A percentile compares a stretch with the other conserved stretches of the same genome.
These are phyloP conservation scores for Tricholauxania praeusta DNA, from an alignment of 2,888 invertebrate species.

Conservation along the genomic window DNA sequence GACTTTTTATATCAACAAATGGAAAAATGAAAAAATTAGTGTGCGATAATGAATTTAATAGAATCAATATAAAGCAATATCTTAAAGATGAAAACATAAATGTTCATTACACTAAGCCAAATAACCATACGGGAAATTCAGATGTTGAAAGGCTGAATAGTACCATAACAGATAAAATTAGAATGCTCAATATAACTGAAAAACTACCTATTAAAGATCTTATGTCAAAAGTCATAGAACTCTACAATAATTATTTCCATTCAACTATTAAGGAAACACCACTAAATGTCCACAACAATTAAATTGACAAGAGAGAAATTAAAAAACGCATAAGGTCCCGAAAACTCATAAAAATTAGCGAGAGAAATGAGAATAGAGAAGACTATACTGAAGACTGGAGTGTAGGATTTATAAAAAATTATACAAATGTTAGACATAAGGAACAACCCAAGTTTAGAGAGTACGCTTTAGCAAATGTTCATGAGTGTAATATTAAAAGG, in stretches of 20 bases:
- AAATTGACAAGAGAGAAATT: not conserved
- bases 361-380: not conserved
- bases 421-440: not conserved
- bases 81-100: no score
- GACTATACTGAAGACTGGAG: not conserved
- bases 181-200: not conserved
- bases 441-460: conserved; percentile 1
- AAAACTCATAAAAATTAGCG: not conserved
- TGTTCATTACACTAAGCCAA: no score
- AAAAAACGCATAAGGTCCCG: not conserved
- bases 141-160: not conserved
- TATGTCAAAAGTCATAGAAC: no score
- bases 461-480: not conserved
- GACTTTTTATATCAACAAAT: no score
- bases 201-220: no score
- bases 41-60: no score
- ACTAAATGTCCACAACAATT: not conserved
- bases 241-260: not conserved
- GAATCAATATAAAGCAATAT: no score
- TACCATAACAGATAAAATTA: not conserved
- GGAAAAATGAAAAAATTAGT: no score
- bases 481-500: not conserved
- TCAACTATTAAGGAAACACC: not conserved
- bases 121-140: no score
- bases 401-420: not conserved